These are phyloP conservation scores for Sebastes trivittatus DNA, from an alignment of 2,797 vertebrate genomes.

Conservation along the genomic window DNA sequence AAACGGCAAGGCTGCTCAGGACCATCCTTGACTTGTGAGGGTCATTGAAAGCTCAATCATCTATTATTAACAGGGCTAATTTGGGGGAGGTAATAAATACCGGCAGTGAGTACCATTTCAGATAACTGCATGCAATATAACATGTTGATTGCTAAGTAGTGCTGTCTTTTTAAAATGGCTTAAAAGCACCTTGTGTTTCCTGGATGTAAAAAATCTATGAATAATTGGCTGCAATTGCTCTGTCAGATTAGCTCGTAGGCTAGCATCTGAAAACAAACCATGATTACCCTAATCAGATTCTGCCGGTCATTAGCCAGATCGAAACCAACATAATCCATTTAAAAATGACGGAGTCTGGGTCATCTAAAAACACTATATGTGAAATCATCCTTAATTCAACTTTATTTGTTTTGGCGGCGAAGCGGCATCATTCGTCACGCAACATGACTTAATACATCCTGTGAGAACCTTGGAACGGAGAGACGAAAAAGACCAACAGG, in stretches of 20 bases:
- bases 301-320: conserved; percentile 26
- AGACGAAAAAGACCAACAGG: neutral
- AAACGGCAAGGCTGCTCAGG: neutral
- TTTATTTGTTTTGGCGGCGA: conserved; percentile 20
- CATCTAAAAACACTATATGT: conserved; percentile 31
- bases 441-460: neutral
- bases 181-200: conserved; percentile 13
- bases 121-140: neutral
- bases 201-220: conserved; percentile 1
- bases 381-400: conserved; percentile 35
- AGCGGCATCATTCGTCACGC: conserved; percentile 25
- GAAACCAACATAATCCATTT: conserved; percentile 43
- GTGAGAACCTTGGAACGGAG: neutral
- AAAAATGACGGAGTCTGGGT: conserved; percentile 24
- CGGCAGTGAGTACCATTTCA: neutral
- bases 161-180: neutral
- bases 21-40: conserved; percentile 18
- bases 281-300: conserved; percentile 39
- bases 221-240: conserved; percentile 5
- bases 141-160: neutral
- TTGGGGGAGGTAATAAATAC: neutral
- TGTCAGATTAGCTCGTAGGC: conserved; percentile 11
- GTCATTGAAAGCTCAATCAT: conserved; percentile 19
- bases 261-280: conserved; percentile 34
- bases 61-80: conserved; percentile 23